Base-by-base conservation (phyloP, 2,113 vertebrate species). In the Azemiops feae region DNA sequence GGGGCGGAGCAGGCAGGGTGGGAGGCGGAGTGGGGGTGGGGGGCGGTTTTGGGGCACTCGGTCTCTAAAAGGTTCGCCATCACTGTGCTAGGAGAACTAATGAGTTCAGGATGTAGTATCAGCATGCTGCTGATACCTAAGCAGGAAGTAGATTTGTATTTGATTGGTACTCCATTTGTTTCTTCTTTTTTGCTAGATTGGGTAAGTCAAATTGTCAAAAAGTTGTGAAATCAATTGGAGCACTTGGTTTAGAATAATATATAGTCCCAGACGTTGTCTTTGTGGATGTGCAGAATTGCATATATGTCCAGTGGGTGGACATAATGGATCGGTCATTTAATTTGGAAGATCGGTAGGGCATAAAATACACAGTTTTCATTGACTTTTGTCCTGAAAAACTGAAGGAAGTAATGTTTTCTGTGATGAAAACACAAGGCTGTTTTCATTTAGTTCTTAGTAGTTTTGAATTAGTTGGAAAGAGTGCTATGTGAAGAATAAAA, bases 331-430 rank as follows among this genome's bases (percentile, higher is more conserved):
- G 39, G 7, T 43, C 34, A 81, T 81, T 81, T 81, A 81, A 81
- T 81, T 81, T 81, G 39, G 18, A 81, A 54, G 85, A 91, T 91
- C 60, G 91, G 3, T 92, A 95, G 93, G 85, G 53, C 92, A 88
- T 93, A 86, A 96, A 96, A 11, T 85, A 53, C 53, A 91, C 22
- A 86, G 16, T 81, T 95, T 92, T 95, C 1, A 0, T 85, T 94
- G 69, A 93, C 50, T 5, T 16, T 95, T 30, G 47, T 4, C 74
- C 94, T 96, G 90, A 81, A 94, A 50, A 92, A 20, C 25, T 25
- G 16, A 94, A 58, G 92, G 81, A 52, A n/a, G 74, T 53, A 92
- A 25, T 25, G 30, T 5, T 95, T 94, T 93, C 85, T 69, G 86
- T 88, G 85, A 91, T 95, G 94, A 94, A 95, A 25, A 92, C 88